Base-by-base conservation (phyloP, 1,140 invertebrate genomes). In the Eulimnadia texana region DNA sequence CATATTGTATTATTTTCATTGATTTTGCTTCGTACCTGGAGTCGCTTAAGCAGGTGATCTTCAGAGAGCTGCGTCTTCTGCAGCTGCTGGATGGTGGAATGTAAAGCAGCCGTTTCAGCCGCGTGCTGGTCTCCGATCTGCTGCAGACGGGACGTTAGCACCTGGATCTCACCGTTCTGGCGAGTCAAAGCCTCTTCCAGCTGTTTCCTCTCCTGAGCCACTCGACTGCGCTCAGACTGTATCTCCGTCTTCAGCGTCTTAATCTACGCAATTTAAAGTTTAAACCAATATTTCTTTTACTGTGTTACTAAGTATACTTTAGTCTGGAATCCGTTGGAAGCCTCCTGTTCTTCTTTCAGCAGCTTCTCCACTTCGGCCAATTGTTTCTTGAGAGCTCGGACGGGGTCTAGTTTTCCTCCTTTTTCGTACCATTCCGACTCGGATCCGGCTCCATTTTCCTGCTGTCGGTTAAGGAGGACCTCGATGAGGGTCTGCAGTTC, bases 401-500 rank as follows among this genome's bases (percentile, higher is more conserved):
- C 78, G 0, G 87, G 87, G 72, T 94, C 90, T 52, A 87, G 82
- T 42, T 85, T 83, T n/a, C 84, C 84, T 79, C 84, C 73, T 70
- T 74, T 65, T 49, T 90, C 89, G 42, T 84, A 85, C 90, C 90
- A 93, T 66, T 90, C 86, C 22, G 85, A 82, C 64, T 86, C 81
- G 61, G 84, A 79, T 0, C 77, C 81, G 61, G 84, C 79, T 0
- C 77, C 81, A 65, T 82, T 83, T 67, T 87, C 86, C 68, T 86
- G 82, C 70, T 88, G 86, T 69, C 90, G 90, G 72, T 92, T 90
- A 27, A 93, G 74, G 52, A 93, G 76, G 60, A 86, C 81, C 71
- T 93, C 89, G 68, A 92, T 92, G 11, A 93, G 76, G 63, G 85
- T 83, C 75, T 93, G 90, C 63, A 91, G 85, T 72, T 93, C 90